phyloP scores from a whole-genome alignment of 2,797 vertebrate genomes.

The Chanos chanos region DNA sequence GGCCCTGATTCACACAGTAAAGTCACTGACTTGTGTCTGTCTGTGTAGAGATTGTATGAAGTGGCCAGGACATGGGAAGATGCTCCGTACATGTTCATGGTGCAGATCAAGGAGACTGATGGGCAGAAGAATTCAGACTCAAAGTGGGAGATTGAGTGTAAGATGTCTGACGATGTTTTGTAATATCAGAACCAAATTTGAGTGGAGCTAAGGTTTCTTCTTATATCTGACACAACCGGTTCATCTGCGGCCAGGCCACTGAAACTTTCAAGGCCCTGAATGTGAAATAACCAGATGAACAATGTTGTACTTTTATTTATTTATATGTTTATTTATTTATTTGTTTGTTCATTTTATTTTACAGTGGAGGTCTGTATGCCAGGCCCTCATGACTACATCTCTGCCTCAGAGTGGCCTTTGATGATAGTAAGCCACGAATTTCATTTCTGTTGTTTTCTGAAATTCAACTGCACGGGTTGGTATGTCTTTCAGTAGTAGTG shows the following conservation, averaged over 20 bases:
- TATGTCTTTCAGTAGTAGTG: too few species aligned
- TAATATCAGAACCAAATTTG: neutral
- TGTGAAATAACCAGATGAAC: neutral
- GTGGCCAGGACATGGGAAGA: slow-evolving; percentile 73
- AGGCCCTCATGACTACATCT: slow-evolving; percentile 69
- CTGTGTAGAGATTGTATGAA: fast-evolving
- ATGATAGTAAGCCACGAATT: slow-evolving; percentile 79
- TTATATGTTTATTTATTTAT: neutral
- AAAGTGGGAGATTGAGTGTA: slow-evolving; percentile 57
- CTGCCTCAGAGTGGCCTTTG: slow-evolving; percentile 76
- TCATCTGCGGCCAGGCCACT: too few species aligned
- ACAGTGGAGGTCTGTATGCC: slow-evolving; percentile 70
- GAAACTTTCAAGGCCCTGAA: too few species aligned
- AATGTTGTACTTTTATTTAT: too few species aligned
- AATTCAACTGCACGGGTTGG: too few species aligned
- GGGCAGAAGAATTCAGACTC: fast-evolving
- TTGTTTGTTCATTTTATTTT: slow-evolving; percentile 25
- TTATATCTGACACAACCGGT: too few species aligned
- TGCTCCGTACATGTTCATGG: slow-evolving; percentile 74
- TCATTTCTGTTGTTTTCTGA: too few species aligned
- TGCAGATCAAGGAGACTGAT: slow-evolving; percentile 42
- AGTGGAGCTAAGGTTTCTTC: neutral
- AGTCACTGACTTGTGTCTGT: too few species aligned
- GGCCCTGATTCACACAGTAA: too few species aligned
- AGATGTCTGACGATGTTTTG: slow-evolving; percentile 41